Evolutionary conservation across 2,888 invertebrate species (phyloP).

Genomic region (Metalampra italica): DNA sequence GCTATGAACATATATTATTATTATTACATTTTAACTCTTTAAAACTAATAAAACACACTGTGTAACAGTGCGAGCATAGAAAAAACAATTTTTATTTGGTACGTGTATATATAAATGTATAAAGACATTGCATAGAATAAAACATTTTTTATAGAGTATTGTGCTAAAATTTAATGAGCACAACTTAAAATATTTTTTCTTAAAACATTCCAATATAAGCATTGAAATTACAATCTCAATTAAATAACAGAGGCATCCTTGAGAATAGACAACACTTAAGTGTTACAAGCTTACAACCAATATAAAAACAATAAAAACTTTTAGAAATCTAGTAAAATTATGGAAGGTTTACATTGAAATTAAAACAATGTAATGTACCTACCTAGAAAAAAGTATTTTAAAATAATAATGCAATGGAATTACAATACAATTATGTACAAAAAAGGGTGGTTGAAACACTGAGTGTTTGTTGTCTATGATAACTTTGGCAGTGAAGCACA

Average conservation of each 20-base stretch:
- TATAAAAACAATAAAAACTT: too few species aligned
- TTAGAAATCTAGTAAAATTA: too few species aligned
- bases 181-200: background rate
- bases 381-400: too few species aligned
- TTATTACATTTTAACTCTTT: background rate
- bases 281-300: background rate
- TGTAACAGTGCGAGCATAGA: background rate
- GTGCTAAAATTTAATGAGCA: background rate
- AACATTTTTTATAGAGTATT: background rate
- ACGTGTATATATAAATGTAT: background rate
- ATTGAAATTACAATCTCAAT: slow-evolving; percentile 2
- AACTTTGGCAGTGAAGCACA: background rate
- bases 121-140: background rate
- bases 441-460: background rate
- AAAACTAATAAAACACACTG: background rate
- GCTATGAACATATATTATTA: background rate
- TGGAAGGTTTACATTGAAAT: too few species aligned
- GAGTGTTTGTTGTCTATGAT: background rate
- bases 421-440: background rate
- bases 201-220: background rate
- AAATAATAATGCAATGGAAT: too few species aligned
- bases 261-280: background rate
- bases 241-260: background rate
- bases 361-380: too few species aligned
- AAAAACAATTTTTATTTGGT: slow-evolving; percentile 2